Percentiles rank a stretch among this genome's conserved stretches.
phyloP scores from a whole-genome alignment of 2,888 invertebrate genomes.

The Athalia rosae region DNA sequence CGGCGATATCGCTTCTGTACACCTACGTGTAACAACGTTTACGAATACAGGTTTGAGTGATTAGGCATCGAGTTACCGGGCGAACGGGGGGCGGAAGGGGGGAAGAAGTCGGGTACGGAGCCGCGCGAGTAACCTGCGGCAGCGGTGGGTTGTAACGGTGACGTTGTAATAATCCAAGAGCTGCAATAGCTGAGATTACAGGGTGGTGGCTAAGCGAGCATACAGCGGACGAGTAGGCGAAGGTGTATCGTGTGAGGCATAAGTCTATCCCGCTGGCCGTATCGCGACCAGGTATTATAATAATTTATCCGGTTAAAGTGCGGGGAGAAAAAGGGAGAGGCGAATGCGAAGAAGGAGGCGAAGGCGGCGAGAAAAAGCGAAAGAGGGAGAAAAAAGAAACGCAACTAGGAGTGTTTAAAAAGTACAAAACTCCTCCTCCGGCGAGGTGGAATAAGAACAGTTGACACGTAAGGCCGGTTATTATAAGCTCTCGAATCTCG shows the following conservation, averaged over 20 bases:
- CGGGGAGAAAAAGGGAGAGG: neutral
- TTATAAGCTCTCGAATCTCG: constrained; percentile 20
- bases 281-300: neutral
- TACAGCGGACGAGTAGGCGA: neutral
- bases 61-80: constrained; percentile 32
- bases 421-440: constrained; percentile 51
- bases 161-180: neutral
- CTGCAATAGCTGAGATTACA: neutral
- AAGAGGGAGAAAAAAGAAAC: neutral
- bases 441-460: constrained; percentile 73
- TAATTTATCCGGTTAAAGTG: neutral
- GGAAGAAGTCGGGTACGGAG: neutral
- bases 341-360: too few species aligned
- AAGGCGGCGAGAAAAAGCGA: neutral
- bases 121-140: constrained; percentile 1
- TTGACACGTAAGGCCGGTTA: constrained; percentile 64
- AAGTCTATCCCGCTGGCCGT: neutral
- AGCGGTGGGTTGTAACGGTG: neutral
- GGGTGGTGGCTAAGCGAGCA: neutral
- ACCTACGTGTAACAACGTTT: too few species aligned
- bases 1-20: too few species aligned
- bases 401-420: neutral
- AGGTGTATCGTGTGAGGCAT: neutral
- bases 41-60: neutral
- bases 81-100: neutral